Percentiles rank a stretch among this genome's conserved stretches.
Conservation (phyloP, 1,140 invertebrate genomes). For the Octopus bimaculoides region DNA sequence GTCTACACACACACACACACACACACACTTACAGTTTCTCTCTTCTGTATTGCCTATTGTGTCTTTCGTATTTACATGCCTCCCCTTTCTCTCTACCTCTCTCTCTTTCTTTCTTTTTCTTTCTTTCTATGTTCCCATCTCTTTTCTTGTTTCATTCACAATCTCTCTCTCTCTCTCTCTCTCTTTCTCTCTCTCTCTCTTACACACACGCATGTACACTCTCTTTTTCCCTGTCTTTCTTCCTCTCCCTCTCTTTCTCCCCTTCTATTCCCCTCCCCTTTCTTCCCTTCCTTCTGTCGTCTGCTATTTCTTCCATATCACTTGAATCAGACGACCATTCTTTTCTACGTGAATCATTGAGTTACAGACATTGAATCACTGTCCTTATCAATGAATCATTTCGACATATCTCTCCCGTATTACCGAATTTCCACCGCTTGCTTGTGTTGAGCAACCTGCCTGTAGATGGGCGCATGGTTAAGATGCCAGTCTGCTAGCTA, state of each 20-base stretch:
- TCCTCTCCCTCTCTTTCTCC: not conserved
- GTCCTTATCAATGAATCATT: no score
- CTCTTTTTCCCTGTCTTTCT: not conserved
- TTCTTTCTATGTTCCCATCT: not conserved
- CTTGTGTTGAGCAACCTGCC: no score
- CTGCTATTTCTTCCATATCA: not conserved
- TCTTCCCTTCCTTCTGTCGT: not conserved
- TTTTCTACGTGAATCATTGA: no score
- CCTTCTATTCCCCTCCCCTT: not conserved
- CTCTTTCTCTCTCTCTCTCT: not conserved
- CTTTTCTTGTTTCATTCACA: not conserved
- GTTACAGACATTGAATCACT: no score
- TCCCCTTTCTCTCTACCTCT: not conserved
- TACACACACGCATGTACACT: not conserved
- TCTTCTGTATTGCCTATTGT: not conserved
- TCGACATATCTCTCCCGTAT: no score
- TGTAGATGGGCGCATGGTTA: no score
- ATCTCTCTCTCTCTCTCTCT: not conserved
- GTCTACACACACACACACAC: not conserved
- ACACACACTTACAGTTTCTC: not conserved
- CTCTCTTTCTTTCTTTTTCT: not conserved
- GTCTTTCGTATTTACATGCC: not conserved
- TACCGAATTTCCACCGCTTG: no score
- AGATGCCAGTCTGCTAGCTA: no score
- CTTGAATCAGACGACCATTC: not conserved